phyloP scores from a whole-genome alignment of 2,113 vertebrate species.

The Rhinopithecus roxellana region DNA sequence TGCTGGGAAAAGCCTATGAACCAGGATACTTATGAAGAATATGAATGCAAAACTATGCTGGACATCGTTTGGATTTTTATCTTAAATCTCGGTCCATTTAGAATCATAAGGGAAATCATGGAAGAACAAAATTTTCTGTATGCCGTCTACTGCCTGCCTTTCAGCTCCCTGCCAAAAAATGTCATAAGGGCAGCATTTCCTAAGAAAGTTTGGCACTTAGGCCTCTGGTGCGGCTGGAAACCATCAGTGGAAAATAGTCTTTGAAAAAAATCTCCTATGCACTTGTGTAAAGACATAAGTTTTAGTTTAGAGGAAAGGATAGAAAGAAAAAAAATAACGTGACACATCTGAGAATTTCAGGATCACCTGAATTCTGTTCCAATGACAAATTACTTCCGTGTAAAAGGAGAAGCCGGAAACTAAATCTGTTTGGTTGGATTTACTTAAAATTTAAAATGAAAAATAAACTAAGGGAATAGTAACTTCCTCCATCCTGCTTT shows the following conservation, averaged over 20 bases:
- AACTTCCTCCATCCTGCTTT: neutral
- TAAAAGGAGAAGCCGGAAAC: neutral
- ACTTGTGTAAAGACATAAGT: neutral
- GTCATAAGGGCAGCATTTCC: neutral
- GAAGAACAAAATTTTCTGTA: neutral
- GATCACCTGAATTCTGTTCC: slow-evolving; percentile 21
- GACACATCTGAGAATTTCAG: neutral
- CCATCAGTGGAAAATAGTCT: slow-evolving; percentile 15
- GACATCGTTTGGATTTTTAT: neutral
- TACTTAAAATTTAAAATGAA: neutral
- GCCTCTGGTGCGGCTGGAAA: slow-evolving; percentile 54
- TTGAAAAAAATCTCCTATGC: neutral
- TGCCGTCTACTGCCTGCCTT: neutral
- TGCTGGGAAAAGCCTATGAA: neutral
- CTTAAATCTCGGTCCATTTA: neutral
- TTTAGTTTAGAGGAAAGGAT: slow-evolving; percentile 42
- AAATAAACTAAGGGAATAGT: neutral
- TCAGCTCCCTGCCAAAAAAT: neutral
- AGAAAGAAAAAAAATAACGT: neutral
- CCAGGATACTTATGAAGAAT: neutral
- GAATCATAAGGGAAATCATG: neutral
- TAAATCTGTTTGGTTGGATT: neutral
- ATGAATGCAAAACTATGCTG: neutral
- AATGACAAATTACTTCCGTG: slow-evolving; percentile 40
- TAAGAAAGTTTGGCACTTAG: neutral